Conservation (phyloP, 2,888 invertebrate genomes). For the Alloplasta piceator region DNA sequence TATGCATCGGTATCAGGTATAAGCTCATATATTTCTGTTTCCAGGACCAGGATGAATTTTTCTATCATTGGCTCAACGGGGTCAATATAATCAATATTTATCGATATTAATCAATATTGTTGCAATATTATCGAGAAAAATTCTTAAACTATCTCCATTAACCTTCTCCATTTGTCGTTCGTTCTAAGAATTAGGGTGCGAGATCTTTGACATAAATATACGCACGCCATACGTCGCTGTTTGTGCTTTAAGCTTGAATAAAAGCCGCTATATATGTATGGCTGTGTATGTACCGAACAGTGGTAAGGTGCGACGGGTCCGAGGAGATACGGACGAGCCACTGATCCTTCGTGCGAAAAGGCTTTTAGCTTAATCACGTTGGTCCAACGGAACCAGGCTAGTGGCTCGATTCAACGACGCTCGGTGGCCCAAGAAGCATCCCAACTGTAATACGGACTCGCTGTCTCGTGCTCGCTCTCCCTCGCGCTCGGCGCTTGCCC, state of each 20-base stretch:
- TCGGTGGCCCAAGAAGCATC: not conserved
- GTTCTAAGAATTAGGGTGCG: too few species aligned
- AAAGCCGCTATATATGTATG: not conserved
- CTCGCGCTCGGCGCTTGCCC: too few species aligned
- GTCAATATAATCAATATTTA: too few species aligned
- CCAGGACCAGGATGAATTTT: constrained; percentile 9
- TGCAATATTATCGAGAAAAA: too few species aligned
- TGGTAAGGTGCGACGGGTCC: constrained; percentile 29
- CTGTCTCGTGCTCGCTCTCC: not conserved
- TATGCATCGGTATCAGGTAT: constrained; percentile 16
- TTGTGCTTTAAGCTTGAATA: not conserved
- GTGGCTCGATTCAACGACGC: constrained; percentile 51
- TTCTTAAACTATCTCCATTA: too few species aligned
- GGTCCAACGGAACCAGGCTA: constrained; percentile 59
- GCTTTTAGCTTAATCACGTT: constrained; percentile 75
- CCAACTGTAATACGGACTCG: constrained; percentile 30
- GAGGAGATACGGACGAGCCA: constrained; percentile 41
- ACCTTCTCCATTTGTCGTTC: too few species aligned
- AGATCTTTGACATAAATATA: too few species aligned
- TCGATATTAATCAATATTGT: too few species aligned
- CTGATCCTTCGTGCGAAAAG: constrained; percentile 66
- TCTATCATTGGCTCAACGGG: not conserved
- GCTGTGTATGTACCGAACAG: constrained; percentile 12
- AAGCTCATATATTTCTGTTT: constrained; percentile 27
- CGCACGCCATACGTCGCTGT: not conserved